Evolutionary conservation across 2,797 vertebrate species (phyloP), one percentile per base, ranked within the genome.

Genomic region (Odontamblyopus lacepedii): DNA sequence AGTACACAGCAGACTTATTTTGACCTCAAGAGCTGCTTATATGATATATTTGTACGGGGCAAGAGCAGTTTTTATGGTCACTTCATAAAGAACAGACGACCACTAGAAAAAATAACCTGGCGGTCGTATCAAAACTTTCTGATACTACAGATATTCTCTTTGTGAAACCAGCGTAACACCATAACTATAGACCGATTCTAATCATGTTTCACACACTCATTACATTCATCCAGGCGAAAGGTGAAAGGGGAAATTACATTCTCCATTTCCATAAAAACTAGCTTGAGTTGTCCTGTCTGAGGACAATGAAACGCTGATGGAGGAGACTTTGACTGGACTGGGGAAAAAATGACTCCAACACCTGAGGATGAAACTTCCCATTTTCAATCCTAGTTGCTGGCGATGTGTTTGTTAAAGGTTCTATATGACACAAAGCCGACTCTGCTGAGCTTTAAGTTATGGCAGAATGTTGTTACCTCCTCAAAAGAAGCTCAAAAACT

Each of bases 241-340:
- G 76, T 80, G 79, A 78, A n/a, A 57, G 48, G 77, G 77, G 71
- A 88, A 86, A 79, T 90, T 63, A 81, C 74, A 71, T 72, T 82
- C 84, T 86, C 73, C 74, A 93, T 92, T 89, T 90, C 79, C 89
- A 90, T 86, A 85, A 72, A 92, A 81, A 92, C 85, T 87, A 91
- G 86, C 79, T 77, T 66, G 69, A 78, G 74, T 85, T 78, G 82
- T 87, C 78, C 80, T 69, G 74, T 90, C 79, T 79, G 71, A 78
- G 73, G 69, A 57, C 87, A 86, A 92, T 89, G 81, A 88, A 23
- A 89, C 89, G 78, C 86, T 87, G 89, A 92, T 88, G 87, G 87
- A 86, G 86, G 84, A 84, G 83, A 84, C 78, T 83, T 81, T 79
- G 81, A 86, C 87, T 85, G 69, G 66, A 29, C 83, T 79, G 67